phyloP scores from a whole-genome alignment of 2,113 vertebrate species.

The Dissostichus mawsoni region DNA sequence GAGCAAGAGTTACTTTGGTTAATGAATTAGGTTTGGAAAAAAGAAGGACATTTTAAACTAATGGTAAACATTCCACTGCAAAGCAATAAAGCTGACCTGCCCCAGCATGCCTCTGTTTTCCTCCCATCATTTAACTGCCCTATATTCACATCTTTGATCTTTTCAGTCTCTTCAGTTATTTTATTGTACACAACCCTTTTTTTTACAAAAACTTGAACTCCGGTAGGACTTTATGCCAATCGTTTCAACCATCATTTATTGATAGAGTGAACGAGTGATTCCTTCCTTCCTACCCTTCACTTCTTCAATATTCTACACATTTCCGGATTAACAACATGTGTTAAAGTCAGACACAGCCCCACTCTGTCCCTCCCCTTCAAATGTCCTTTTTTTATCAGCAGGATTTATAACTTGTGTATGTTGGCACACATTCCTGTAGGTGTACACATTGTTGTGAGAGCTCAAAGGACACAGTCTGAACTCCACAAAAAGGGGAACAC shows the following conservation, averaged over 20 bases:
- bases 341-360: constrained; percentile 17
- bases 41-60: constrained; percentile 26
- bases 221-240: neutral
- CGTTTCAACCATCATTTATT: neutral
- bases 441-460: constrained; percentile 39
- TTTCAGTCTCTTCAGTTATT: constrained; percentile 17
- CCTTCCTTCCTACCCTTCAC: neutral
- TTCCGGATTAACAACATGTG: constrained; percentile 23
- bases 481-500: constrained; percentile 46
- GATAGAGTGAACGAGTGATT: neutral
- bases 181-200: neutral
- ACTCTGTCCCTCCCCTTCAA: constrained; percentile 36
- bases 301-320: neutral
- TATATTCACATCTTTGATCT: constrained; percentile 18
- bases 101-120: constrained; percentile 37
- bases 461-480: constrained; percentile 64
- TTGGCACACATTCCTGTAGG: constrained; percentile 53
- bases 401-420: constrained; percentile 63
- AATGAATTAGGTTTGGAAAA: neutral
- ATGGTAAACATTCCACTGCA: constrained; percentile 55
- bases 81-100: constrained; percentile 40
- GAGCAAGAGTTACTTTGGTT: neutral
- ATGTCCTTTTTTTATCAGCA: constrained; percentile 72
- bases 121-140: constrained; percentile 2
- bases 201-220: neutral